A percentile compares a stretch with the other conserved stretches of the same genome.
These are phyloP conservation scores for Drosophila neotestacea DNA, from an alignment of 2,888 invertebrate species.

Conservation along the genomic window DNA sequence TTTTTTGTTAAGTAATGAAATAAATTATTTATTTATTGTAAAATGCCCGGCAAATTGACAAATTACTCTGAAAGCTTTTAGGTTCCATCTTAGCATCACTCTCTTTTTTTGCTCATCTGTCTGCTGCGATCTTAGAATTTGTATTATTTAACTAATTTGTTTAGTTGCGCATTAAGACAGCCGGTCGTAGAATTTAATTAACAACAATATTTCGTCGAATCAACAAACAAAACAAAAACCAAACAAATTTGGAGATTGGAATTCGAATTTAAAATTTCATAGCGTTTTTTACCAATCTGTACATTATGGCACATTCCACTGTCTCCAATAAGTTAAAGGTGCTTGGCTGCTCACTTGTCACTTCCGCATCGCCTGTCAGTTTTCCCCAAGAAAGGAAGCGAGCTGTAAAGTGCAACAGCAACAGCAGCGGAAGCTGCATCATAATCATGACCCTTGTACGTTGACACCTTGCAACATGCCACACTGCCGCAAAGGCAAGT, in stretches of 20 bases:
- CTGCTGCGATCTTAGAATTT: constrained; percentile 21
- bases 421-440: constrained; percentile 35
- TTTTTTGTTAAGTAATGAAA: constrained; percentile 63
- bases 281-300: constrained; percentile 12
- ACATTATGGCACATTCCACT: neutral
- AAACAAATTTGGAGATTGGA: constrained; percentile 11
- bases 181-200: constrained; percentile 25
- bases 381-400: constrained; percentile 30
- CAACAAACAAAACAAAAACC: constrained; percentile 19
- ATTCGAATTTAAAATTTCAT: constrained; percentile 9
- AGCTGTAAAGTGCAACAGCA: constrained; percentile 20
- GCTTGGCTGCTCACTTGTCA: constrained; percentile 36
- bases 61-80: constrained; percentile 35
- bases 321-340: constrained; percentile 41
- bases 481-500: constrained; percentile 16
- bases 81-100: constrained; percentile 4
- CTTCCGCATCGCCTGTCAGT: constrained; percentile 53
- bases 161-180: constrained; percentile 62
- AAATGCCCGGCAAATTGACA: constrained; percentile 36
- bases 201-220: constrained; percentile 14
- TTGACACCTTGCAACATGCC: constrained; percentile 38
- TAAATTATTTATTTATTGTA: constrained; percentile 80
- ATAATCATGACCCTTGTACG: constrained; percentile 37
- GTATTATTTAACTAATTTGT: constrained; percentile 49
- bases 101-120: constrained; percentile 7